These are phyloP conservation scores for Agonopterix alstromeriana DNA, from an alignment of 2,888 invertebrate species.

Conservation along the genomic window DNA sequence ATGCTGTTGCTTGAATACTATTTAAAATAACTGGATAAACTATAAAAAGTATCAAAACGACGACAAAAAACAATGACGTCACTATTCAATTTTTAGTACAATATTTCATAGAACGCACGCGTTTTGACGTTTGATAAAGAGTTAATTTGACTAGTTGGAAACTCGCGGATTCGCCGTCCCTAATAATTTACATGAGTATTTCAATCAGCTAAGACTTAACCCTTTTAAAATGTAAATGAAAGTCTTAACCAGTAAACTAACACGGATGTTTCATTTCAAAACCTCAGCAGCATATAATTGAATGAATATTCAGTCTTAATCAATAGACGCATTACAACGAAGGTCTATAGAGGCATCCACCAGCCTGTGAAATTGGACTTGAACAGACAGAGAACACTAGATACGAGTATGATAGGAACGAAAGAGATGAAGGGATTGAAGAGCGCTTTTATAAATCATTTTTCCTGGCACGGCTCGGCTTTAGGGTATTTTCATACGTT, in stretches of 20 bases:
- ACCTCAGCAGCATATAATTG: slow-evolving; percentile 63
- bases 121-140: no score
- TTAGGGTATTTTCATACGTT: slow-evolving; percentile 40
- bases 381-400: slow-evolving; percentile 40
- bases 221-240: not conserved
- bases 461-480: slow-evolving; percentile 58
- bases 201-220: not conserved
- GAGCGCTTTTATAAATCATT: slow-evolving; percentile 70
- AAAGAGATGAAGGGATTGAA: slow-evolving; percentile 33
- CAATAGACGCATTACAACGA: slow-evolving; percentile 67
- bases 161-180: no score
- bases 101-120: no score
- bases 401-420: slow-evolving; percentile 17
- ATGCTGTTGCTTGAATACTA: no score
- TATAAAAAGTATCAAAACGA: no score
- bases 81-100: no score
- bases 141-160: no score
- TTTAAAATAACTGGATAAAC: no score
- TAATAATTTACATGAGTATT: not conserved
- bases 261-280: slow-evolving; percentile 48
- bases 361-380: slow-evolving; percentile 73
- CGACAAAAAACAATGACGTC: no score
- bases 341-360: slow-evolving; percentile 57
- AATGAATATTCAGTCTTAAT: slow-evolving; percentile 76
- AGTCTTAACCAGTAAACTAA: slow-evolving; percentile 35